These are phyloP conservation scores for Halcyon senegalensis DNA, from an alignment of 2,113 vertebrate species.

Conservation along the genomic window DNA sequence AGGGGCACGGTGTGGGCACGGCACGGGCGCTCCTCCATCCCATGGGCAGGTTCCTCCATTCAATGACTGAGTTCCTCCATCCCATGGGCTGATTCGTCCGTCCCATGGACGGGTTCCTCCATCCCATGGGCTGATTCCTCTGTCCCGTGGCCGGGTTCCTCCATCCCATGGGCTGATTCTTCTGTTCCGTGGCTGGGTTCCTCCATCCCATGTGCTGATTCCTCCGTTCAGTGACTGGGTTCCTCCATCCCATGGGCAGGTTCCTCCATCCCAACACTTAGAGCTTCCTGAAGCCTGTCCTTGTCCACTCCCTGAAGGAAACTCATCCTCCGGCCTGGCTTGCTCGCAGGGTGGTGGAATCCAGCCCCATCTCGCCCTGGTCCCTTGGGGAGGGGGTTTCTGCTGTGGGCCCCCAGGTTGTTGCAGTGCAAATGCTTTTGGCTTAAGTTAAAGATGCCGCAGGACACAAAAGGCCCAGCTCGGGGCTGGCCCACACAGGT, in stretches of 20 bases:
- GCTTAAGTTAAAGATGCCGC: neutral
- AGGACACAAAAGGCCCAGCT: neutral
- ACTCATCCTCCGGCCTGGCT: neutral
- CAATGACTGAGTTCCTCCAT: neutral
- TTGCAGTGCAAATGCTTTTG: accelerated
- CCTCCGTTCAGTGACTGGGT: neutral
- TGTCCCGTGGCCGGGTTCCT: neutral
- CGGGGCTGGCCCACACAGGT: accelerated
- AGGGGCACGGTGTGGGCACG: neutral
- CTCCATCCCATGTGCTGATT: neutral
- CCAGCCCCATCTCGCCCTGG: neutral
- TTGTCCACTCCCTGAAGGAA: accelerated
- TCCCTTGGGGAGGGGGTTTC: accelerated
- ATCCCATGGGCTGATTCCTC: too few relatives aligned
- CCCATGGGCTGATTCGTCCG: neutral
- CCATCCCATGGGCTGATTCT: neutral
- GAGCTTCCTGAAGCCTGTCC: neutral
- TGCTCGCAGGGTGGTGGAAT: neutral
- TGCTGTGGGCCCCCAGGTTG: neutral
- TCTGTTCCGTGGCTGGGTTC: neutral
- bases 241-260: too few relatives aligned
- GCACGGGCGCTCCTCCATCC: neutral
- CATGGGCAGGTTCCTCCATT: neutral
- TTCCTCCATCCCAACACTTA: neutral
- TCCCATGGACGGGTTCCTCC: neutral